Evolutionary conservation across 2,888 invertebrate species (phyloP).

Genomic region (Emmelina monodactyla): DNA sequence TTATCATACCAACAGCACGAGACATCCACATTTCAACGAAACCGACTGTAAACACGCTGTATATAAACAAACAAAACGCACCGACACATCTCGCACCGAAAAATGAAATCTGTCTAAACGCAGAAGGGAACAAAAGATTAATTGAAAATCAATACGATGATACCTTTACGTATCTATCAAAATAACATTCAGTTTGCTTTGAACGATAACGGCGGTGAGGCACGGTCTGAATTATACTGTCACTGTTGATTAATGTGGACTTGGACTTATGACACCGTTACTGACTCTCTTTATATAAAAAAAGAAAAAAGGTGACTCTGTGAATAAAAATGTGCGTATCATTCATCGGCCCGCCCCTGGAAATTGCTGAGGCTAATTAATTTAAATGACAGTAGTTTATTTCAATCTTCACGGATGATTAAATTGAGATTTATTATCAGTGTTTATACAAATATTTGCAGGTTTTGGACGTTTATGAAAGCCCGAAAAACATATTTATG

Average conservation of each 20-base stretch:
- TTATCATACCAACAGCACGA: conserved; percentile 27
- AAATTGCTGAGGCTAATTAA: conserved; percentile 19
- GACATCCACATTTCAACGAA: conserved; percentile 23
- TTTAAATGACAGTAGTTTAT: conserved; percentile 22
- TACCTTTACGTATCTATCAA: conserved; percentile 53
- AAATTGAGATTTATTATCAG: neutral
- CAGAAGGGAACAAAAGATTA: conserved; percentile 55
- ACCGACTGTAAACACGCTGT: conserved; percentile 14
- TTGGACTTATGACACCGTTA: conserved; percentile 43
- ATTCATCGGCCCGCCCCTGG: conserved; percentile 20
- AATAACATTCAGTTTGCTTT: conserved; percentile 49
- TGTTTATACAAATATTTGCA: neutral
- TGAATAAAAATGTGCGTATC: conserved; percentile 30
- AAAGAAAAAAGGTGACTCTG: conserved; percentile 27
- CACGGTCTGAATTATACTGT: conserved; percentile 46
- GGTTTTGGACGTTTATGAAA: neutral
- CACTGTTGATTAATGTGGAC: conserved; percentile 53
- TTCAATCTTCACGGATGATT: conserved; percentile 7
- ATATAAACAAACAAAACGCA: conserved; percentile 30
- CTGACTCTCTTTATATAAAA: too few relatives aligned
- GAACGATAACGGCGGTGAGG: conserved; percentile 44
- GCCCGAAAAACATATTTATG: neutral
- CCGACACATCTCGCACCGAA: conserved; percentile 20
- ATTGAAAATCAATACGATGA: conserved; percentile 56
- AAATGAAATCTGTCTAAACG: conserved; percentile 43